Conservation (phyloP, 2,888 invertebrate species). For the Hesperia comma region DNA sequence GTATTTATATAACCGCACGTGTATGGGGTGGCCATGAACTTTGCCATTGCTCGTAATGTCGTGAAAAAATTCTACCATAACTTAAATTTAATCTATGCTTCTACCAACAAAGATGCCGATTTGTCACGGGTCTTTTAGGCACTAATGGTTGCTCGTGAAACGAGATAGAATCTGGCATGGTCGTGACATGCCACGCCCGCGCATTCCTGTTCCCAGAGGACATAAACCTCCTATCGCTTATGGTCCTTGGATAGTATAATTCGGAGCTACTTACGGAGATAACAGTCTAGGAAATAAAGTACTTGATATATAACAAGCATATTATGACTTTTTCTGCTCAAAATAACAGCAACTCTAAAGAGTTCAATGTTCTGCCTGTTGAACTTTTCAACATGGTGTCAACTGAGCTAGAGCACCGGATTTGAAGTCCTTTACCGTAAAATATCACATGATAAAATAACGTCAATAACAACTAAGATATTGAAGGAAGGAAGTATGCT, state of each 20-base stretch:
- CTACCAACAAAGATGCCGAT: constrained; percentile 31
- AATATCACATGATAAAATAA: no score
- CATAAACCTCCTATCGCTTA: constrained; percentile 25
- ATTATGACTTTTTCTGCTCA: no score
- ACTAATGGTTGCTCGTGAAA: constrained; percentile 43
- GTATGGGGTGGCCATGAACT: constrained; percentile 9
- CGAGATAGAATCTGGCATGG: constrained; percentile 44
- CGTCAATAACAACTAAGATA: no score
- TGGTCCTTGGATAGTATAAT: background rate
- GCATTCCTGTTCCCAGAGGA: constrained; percentile 43
- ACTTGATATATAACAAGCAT: no score
- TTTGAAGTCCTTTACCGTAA: no score
- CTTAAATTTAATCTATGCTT: constrained; percentile 7
- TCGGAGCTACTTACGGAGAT: background rate
- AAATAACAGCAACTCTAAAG: no score
- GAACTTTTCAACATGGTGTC: no score
- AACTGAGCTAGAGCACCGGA: no score
- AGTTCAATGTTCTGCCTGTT: no score
- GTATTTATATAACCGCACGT: background rate
- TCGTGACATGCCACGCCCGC: constrained; percentile 42
- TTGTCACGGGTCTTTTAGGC: constrained; percentile 25
- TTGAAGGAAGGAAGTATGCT: no score
- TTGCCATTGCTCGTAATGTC: constrained; percentile 3
- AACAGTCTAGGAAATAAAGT: background rate
- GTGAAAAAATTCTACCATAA: constrained; percentile 10